phyloP scores from a whole-genome alignment of 2,888 invertebrate species.

The Lomographa bimaculata region DNA sequence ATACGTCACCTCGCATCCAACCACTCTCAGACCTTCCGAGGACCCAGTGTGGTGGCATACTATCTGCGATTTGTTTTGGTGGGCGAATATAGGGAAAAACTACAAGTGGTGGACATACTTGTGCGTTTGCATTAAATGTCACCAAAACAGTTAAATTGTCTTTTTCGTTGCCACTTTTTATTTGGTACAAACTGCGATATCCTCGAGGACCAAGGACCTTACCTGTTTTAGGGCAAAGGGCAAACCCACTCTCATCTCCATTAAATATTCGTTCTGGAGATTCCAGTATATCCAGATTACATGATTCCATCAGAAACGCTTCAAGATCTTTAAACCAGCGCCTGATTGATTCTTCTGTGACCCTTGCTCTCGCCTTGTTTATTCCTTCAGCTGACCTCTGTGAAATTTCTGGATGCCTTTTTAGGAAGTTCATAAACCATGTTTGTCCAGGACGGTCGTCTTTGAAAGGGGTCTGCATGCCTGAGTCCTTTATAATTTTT shows the following conservation, averaged over 20 bases:
- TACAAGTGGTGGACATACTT: neutral
- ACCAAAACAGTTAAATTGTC: slow-evolving; percentile 4
- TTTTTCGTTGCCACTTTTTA: slow-evolving; percentile 1
- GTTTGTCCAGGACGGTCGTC: slow-evolving; percentile 4
- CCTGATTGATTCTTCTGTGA: neutral
- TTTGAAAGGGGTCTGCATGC: neutral
- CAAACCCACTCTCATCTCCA: slow-evolving; percentile 4
- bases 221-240: slow-evolving; percentile 5
- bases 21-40: neutral
- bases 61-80: neutral
- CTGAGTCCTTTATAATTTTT: neutral
- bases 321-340: neutral
- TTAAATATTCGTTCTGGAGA: slow-evolving; percentile 5
- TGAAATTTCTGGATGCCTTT: slow-evolving; percentile 2
- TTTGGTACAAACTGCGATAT: slow-evolving; percentile 1
- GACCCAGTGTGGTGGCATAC: neutral
- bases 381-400: neutral
- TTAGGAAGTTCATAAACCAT: neutral
- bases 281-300: neutral
- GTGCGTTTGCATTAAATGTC: neutral
- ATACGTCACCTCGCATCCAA: neutral
- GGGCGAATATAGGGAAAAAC: slow-evolving; percentile 1
- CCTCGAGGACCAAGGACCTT: slow-evolving; percentile 5
- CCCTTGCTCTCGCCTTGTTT: neutral
- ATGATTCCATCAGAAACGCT: neutral